A percentile compares a stretch with the other conserved stretches of the same genome.
Evolutionary conservation across 2,888 invertebrate genomes (phyloP).

Genomic region (Drosophila neotestacea): DNA sequence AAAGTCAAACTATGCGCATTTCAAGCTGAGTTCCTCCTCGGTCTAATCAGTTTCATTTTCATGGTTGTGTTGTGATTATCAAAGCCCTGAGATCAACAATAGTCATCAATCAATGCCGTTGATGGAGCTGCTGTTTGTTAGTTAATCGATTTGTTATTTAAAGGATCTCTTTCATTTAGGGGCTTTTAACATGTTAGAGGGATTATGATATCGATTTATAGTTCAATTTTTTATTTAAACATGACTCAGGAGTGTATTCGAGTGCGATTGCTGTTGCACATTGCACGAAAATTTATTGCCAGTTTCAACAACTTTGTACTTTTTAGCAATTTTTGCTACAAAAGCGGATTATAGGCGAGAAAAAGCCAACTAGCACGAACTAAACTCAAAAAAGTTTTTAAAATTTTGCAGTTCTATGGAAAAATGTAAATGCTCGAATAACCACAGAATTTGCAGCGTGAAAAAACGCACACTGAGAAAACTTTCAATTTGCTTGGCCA

Average conservation of each 20-base stretch:
- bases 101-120: slow-evolving; percentile 17
- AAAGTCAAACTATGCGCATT: not conserved
- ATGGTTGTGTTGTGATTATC: not conserved
- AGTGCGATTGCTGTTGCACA: slow-evolving; percentile 45
- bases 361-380: slow-evolving; percentile 18
- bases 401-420: slow-evolving; percentile 33
- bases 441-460: slow-evolving; percentile 40
- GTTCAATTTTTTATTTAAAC: slow-evolving; percentile 3
- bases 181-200: not conserved
- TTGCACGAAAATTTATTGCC: slow-evolving; percentile 52
- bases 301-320: slow-evolving; percentile 62
- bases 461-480: slow-evolving; percentile 50
- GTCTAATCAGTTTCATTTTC: slow-evolving; percentile 8
- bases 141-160: slow-evolving; percentile 20
- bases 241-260: slow-evolving; percentile 31
- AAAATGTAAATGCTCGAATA: slow-evolving; percentile 43
- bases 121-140: not conserved
- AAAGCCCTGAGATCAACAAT: not conserved
- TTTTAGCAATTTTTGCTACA: slow-evolving; percentile 56
- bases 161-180: slow-evolving; percentile 4
- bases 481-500: slow-evolving; percentile 68
- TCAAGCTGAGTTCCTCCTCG: not conserved
- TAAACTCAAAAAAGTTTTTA: slow-evolving; percentile 55
- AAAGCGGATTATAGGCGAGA: slow-evolving; percentile 36
- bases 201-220: not conserved